Conservation (phyloP, 1,140 invertebrate genomes). For the Nomia melanderi region DNA sequence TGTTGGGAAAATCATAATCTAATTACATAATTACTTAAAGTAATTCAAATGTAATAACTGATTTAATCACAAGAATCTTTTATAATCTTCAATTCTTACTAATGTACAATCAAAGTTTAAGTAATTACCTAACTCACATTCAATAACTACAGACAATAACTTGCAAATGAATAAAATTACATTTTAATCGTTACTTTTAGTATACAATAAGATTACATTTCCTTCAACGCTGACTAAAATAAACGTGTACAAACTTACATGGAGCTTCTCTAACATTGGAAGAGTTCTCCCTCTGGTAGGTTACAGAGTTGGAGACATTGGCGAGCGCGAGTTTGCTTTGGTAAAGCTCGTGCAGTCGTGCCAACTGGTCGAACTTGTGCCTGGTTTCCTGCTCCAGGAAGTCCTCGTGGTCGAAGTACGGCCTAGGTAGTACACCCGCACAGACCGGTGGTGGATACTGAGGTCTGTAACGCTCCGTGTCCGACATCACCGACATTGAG, state of each 20-base stretch:
- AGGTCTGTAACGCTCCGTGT: constrained; percentile 83
- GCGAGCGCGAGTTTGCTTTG: constrained; percentile 85
- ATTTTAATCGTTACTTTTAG: too few species aligned
- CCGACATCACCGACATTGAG: constrained; percentile 89
- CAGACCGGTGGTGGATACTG: constrained; percentile 75
- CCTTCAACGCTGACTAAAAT: not conserved
- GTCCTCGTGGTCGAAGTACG: constrained; percentile 79
- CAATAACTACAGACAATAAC: too few species aligned
- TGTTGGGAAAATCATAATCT: too few species aligned
- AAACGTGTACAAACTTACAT: constrained; percentile 71
- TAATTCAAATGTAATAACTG: too few species aligned
- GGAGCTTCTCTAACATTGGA: constrained; percentile 74
- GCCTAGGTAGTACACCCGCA: constrained; percentile 74
- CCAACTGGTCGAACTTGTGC: constrained; percentile 86
- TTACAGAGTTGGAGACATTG: constrained; percentile 82
- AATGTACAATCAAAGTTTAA: too few species aligned
- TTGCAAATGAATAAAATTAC: too few species aligned
- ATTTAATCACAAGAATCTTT: too few species aligned
- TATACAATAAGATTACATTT: too few species aligned
- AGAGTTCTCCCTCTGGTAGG: constrained; percentile 81
- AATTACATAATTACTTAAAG: too few species aligned
- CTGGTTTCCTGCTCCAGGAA: constrained; percentile 79
- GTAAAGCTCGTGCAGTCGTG: constrained; percentile 86
- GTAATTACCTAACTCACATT: too few species aligned
- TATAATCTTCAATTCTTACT: too few species aligned